Evolutionary conservation across 2,888 invertebrate genomes (phyloP).

Genomic region (Sarcophaga subvicina): DNA sequence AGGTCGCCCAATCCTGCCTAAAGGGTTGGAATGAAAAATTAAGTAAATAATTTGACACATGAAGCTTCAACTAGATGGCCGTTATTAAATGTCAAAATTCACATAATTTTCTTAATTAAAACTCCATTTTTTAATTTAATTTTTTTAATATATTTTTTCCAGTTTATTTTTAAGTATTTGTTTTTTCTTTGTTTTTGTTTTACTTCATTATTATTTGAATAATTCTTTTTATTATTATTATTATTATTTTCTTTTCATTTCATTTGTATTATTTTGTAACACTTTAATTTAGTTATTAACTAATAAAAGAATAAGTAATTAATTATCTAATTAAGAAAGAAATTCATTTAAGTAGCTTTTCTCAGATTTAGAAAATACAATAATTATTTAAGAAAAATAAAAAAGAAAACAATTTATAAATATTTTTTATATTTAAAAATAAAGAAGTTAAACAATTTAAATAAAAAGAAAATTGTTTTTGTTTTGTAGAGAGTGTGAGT

Average conservation of each 20-base stretch:
- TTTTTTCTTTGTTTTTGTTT: slow-evolving; percentile 41
- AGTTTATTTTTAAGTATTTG: slow-evolving; percentile 59
- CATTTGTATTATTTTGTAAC: slow-evolving; percentile 51
- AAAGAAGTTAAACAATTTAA: slow-evolving; percentile 30
- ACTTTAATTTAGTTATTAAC: slow-evolving; percentile 61
- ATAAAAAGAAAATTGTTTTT: slow-evolving; percentile 45
- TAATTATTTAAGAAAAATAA: slow-evolving; percentile 27
- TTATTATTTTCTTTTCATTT: slow-evolving; percentile 21
- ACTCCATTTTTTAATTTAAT: background rate
- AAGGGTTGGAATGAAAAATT: no score
- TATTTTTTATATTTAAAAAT: background rate
- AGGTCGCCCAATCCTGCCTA: no score
- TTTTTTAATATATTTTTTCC: slow-evolving; percentile 39
- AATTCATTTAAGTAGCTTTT: slow-evolving; percentile 47
- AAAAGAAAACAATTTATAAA: slow-evolving; percentile 53
- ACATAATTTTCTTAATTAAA: background rate
- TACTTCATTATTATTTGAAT: slow-evolving; percentile 43
- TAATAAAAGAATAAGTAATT: slow-evolving; percentile 49
- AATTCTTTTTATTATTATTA: slow-evolving; percentile 47
- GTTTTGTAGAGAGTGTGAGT: slow-evolving; percentile 5
- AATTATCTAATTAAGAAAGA: slow-evolving; percentile 55
- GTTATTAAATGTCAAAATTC: no score
- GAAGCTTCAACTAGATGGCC: no score
- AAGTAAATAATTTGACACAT: no score
- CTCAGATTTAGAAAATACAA: background rate